Percentiles rank a stretch among this genome's conserved stretches.
Evolutionary conservation across 2,797 vertebrate genomes (phyloP).

Genomic region (Crocodylus rhombifer): DNA sequence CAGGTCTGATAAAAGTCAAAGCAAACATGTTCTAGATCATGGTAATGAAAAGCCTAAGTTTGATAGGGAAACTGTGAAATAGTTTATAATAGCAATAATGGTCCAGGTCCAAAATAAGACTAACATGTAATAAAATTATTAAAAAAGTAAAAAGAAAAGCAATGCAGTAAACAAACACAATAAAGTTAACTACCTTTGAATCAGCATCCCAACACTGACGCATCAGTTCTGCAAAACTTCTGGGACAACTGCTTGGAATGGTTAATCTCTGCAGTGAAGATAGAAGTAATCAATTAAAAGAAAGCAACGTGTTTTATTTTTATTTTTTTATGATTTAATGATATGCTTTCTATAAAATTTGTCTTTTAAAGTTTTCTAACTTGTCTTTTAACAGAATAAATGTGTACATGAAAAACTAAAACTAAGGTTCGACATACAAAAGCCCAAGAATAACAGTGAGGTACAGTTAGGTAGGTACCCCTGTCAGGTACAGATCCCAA

Average conservation of each 20-base stretch:
- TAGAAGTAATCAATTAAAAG: constrained; percentile 16
- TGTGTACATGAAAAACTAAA: not conserved
- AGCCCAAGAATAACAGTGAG: not conserved
- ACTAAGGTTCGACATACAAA: not conserved
- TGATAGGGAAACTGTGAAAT: not conserved
- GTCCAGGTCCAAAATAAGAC: not conserved
- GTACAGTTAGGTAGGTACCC: not conserved
- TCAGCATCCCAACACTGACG: constrained; percentile 93
- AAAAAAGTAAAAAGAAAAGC: not conserved
- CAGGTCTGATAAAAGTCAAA: no score
- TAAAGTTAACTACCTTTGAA: constrained; percentile 86
- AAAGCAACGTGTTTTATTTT: not conserved
- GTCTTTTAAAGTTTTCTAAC: not conserved
- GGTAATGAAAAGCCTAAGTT: not conserved
- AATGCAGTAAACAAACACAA: not conserved
- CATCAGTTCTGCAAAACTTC: constrained; percentile 95
- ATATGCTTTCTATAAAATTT: not conserved
- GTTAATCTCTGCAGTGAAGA: constrained; percentile 89
- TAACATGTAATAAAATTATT: not conserved
- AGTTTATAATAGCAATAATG: not conserved
- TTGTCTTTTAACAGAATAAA: constrained; percentile 2
- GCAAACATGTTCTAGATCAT: not conserved
- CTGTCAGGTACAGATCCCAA: not conserved
- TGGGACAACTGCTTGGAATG: constrained; percentile 95
- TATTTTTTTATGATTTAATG: constrained; percentile 12